phyloP scores from a whole-genome alignment of 2,113 vertebrate genomes.

The Corapipo altera region DNA sequence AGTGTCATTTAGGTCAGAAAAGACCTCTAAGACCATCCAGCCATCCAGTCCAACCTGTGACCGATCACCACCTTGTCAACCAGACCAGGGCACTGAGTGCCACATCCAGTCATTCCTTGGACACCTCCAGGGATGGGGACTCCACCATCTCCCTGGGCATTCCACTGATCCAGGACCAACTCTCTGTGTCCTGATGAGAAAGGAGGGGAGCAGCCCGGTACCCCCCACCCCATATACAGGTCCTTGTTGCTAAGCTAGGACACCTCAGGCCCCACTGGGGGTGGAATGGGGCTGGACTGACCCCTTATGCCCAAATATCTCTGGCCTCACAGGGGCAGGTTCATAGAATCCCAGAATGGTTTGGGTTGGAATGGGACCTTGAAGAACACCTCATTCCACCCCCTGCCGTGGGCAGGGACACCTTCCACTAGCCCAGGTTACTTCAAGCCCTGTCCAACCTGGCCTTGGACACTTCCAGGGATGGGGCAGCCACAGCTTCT shows the following conservation, averaged over 20 bases:
- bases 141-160: background rate
- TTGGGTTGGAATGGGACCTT: background rate
- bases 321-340: background rate
- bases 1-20: background rate
- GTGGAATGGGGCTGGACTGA: no score
- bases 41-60: background rate
- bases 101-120: background rate
- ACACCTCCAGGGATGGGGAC: background rate
- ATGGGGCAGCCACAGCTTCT: background rate
- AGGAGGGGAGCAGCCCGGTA: fast-evolving
- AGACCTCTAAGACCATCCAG: fast-evolving
- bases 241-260: fast-evolving
- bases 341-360: background rate
- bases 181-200: background rate
- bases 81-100: background rate
- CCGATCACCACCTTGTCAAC: fast-evolving
- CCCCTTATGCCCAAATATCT: fast-evolving
- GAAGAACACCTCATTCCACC: background rate
- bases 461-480: background rate
- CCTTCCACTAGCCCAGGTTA: fast-evolving
- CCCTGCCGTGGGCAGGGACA: background rate
- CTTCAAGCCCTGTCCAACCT: fast-evolving
- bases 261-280: fast-evolving
- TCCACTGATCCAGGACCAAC: background rate
- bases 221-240: fast-evolving